Evolutionary conservation across 2,888 invertebrate species (phyloP), one percentile per base, ranked within the genome.

Genomic region (Nyleta sp.): DNA sequence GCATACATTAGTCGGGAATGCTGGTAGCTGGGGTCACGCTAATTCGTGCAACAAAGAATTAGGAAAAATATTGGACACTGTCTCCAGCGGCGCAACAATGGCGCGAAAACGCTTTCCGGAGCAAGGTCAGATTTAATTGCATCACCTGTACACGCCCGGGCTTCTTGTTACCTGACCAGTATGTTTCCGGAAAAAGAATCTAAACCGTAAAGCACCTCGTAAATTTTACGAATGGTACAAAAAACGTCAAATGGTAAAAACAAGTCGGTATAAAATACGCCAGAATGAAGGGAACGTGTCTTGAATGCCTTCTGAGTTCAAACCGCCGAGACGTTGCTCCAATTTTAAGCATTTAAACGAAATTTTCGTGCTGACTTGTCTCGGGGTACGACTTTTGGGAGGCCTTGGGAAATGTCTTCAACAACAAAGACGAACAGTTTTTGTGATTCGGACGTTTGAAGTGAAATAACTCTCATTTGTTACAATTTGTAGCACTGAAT

Each of bases 121-220:
- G 85, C 88, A 87, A 90, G 90, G 90, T 87, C 87, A 78, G 50
- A 75, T 82, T 83, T 83, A 85, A 87, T 89, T 88, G 87, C 88
- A 81, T 89, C 90, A 90, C 89, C 88, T 90, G 89, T 87, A 83
- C 80, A 44, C 64, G 75, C 75, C 55, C 50, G 55, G 40, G 22
- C 28, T 62, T 57, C 35, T 76, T 78, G 74, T 62, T 78, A 72
- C 80, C 75, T 80, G 80, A 38, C 46, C 68, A 70, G 44, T 67
- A 50, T 53, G 74, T 81, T 78, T 80, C 71, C 73, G 62, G 53
- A 76, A 80, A 75, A 80, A 78, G 81, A 81, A 81, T 82, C 83
- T 80, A 82, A 65, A 81, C 82, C 83, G 80, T 82, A 80, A 83
- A 75, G 75, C 80, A 67, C 70, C 79, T 79, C 84, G 84, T 85